Base-by-base conservation (phyloP, 1,140 invertebrate genomes). In the Atta cephalotes region DNA sequence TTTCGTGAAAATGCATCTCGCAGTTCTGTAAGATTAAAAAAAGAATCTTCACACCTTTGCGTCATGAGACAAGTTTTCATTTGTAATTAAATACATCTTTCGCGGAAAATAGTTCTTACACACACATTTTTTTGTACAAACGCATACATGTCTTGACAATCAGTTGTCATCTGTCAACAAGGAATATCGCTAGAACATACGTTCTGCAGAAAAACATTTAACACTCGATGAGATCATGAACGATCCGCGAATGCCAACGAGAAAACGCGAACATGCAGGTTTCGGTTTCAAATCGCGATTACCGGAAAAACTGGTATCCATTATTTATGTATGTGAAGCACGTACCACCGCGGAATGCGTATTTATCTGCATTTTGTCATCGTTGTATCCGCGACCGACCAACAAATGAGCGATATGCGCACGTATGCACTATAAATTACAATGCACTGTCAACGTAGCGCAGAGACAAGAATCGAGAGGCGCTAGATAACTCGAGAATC, bases 301-400 rank as follows among this genome's bases (percentile, higher is more conserved):
- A 10, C 18, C 16, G 14, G 9, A 84, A 84, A 84, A 84, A 84
- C 70, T n/a, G 6, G 70, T 84, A 56, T 84, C 7, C 45, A 18
- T 16, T 21, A 16, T 81, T 84, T 84, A 51, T 25, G 39, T 51
- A 84, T 28, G 25, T 51, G 70, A 14, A 51, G 39, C 80, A 84
- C 80, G 70, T 84, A 74, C 28, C 0, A 84, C 14, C 80, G n/a
- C 18, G 58, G 80, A 62, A 84, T 84, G 70, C 56, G 16, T 45
- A 76, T 84, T 84, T 76, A 76, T 84, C 53, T 84, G 39, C 58
- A 84, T 76, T 84, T 82, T 84, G 56, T 84, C 25, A 25, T 7
- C 21, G 31, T 39, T 60, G 28, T 49, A 62, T 56, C 70, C 56
- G 56, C 45, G 10, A 51, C 25, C 28, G 58, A 74, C n/a, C 25